A percentile compares a stretch with the other conserved stretches of the same genome.
Conservation (phyloP, 2,113 vertebrate genomes). For the Natator depressus region DNA sequence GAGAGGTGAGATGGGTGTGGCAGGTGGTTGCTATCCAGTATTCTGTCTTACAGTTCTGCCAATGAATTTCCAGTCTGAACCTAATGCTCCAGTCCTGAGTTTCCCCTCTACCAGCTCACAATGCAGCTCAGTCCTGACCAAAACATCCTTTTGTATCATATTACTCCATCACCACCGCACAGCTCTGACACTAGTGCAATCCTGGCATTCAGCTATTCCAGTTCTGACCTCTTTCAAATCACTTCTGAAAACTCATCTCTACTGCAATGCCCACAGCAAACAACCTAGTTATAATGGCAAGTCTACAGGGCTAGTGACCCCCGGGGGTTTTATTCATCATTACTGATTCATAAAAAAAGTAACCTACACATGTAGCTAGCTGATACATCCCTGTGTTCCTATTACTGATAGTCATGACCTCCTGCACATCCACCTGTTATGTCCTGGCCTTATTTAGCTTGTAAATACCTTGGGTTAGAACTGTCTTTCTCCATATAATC, state of each 20-base stretch:
- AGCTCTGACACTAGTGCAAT: background rate
- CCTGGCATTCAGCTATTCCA: fast-evolving
- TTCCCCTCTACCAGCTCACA: background rate
- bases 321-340: background rate
- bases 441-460: background rate
- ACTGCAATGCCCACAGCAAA: background rate
- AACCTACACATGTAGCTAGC: background rate
- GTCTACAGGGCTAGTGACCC: background rate
- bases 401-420: background rate
- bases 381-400: background rate
- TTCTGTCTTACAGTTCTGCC: background rate
- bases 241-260: background rate
- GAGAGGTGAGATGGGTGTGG: background rate
- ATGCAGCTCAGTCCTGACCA: background rate
- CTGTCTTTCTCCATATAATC: background rate
- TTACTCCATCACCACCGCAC: background rate
- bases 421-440: background rate
- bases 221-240: background rate
- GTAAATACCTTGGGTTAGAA: background rate
- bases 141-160: background rate
- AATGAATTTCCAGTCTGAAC: background rate
- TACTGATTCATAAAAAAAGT: background rate
- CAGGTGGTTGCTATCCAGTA: background rate
- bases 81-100: background rate
- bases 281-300: background rate